phyloP scores from a whole-genome alignment of 2,113 vertebrate genomes.

The Myiagra hebetior region DNA sequence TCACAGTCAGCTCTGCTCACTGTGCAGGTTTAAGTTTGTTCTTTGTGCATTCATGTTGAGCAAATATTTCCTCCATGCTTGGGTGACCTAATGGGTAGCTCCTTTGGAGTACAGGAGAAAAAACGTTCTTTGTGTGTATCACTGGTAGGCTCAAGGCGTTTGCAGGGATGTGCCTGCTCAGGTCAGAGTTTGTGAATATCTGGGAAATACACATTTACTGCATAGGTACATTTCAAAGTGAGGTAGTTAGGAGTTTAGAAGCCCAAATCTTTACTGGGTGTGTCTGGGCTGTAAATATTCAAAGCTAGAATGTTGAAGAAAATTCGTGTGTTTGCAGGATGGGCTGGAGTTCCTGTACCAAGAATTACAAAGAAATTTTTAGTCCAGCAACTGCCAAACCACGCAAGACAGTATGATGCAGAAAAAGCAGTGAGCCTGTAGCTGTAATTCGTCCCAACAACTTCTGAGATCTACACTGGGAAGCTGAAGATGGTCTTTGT shows the following conservation, averaged over 20 bases:
- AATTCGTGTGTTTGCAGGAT: not conserved
- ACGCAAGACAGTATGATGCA: not conserved
- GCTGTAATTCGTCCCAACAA: not conserved
- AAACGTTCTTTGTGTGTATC: rapidly evolving
- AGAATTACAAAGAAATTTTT: not conserved
- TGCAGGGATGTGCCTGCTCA: not conserved
- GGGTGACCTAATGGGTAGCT: not conserved
- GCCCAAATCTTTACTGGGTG: not conserved
- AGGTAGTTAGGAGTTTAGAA: not conserved
- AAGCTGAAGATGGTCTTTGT: not conserved
- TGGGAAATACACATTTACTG: rapidly evolving
- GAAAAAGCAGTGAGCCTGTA: not conserved
- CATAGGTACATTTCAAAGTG: not conserved
- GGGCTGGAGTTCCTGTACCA: not conserved
- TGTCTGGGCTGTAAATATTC: not conserved
- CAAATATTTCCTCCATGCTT: not conserved
- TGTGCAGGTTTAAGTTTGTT: not conserved
- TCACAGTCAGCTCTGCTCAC: not conserved
- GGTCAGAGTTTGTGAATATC: not conserved
- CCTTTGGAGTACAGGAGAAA: not conserved
- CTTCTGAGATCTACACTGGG: not conserved
- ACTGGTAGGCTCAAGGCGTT: not conserved
- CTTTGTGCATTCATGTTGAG: not conserved
- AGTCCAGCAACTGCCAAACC: not conserved
- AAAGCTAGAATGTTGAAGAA: not conserved